A percentile compares a stretch with the other conserved stretches of the same genome.
These are phyloP conservation scores for Exaiptasia diaphana DNA, from an alignment of 64 coral and sea anemone genomes.

Conservation along the genomic window DNA sequence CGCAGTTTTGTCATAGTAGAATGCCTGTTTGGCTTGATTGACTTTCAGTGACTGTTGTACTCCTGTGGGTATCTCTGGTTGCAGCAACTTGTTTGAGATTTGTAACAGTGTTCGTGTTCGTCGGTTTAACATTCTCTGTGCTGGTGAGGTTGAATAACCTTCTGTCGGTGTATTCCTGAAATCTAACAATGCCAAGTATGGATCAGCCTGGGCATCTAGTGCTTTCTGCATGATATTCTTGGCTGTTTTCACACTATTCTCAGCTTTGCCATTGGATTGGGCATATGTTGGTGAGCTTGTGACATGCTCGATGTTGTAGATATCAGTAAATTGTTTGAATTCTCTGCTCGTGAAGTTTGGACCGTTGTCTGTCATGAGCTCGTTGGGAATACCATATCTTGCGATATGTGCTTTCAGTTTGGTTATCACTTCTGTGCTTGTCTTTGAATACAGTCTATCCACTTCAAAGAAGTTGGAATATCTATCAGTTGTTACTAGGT, in stretches of 20 bases:
- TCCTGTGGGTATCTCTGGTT: not conserved
- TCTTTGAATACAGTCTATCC: not conserved
- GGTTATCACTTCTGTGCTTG: not conserved
- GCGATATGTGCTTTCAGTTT: constrained; percentile 21
- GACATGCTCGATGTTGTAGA: constrained; percentile 33
- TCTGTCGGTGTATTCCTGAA: constrained; percentile 35
- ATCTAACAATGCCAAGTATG: constrained; percentile 35
- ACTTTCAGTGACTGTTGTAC: not conserved
- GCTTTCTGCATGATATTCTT: constrained; percentile 31
- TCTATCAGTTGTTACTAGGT: not conserved
- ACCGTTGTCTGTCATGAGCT: constrained; percentile 1
- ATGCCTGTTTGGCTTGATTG: not conserved
- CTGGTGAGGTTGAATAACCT: not conserved
- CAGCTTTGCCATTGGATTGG: constrained; percentile 37
- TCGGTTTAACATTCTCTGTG: not conserved
- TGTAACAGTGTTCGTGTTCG: constrained; percentile 1
- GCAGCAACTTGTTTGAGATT: constrained; percentile 4
- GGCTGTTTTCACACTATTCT: constrained; percentile 43
- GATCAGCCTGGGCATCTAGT: constrained; percentile 1
- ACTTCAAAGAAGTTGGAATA: constrained; percentile 43
- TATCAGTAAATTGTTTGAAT: constrained; percentile 37
- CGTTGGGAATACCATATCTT: constrained; percentile 2
- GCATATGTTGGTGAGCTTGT: constrained; percentile 27
- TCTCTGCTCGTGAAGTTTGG: constrained; percentile 17
- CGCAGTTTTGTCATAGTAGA: constrained; percentile 1